Percentiles rank a stretch among this genome's conserved stretches.
These are phyloP conservation scores for Hydrolagus affinis DNA, from an alignment of 2,113 vertebrate genomes.

Conservation along the genomic window DNA sequence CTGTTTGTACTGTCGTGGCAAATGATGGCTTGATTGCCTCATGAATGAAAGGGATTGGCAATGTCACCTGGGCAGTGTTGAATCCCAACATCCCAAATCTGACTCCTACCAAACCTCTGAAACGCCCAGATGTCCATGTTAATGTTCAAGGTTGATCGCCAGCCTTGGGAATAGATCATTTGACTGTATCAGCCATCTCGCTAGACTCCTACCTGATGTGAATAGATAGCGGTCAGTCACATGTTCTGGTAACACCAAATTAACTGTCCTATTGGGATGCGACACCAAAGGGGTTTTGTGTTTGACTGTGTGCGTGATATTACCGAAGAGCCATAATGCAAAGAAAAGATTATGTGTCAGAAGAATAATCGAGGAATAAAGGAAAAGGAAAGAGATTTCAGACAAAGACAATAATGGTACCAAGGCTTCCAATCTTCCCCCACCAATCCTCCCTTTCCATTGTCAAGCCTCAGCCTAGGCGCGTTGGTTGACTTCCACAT, in stretches of 20 bases:
- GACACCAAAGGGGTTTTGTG: too few species aligned
- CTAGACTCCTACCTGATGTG: background rate
- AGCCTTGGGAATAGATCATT: background rate
- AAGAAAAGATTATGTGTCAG: too few species aligned
- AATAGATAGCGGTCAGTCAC: too few species aligned
- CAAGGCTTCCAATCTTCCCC: too few species aligned
- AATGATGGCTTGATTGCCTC: background rate
- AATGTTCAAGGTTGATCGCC: background rate
- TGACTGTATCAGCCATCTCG: background rate
- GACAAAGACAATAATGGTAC: background rate
- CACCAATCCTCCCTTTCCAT: too few species aligned
- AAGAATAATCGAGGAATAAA: background rate
- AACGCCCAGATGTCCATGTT: background rate
- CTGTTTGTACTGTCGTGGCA: background rate
- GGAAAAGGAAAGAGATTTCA: background rate
- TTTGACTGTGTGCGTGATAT: too few species aligned
- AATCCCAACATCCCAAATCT: conserved; percentile 11
- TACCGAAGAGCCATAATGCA: too few species aligned
- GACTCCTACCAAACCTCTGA: conserved; percentile 13
- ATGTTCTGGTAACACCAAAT: too few species aligned
- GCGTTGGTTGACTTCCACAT: background rate
- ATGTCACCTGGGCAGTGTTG: conserved; percentile 8
- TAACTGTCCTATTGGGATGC: too few species aligned
- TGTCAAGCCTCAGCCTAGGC: background rate
- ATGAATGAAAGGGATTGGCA: background rate